A percentile compares a stretch with the other conserved stretches of the same genome.
phyloP scores from a whole-genome alignment of 2,888 invertebrate species.

The Melieria picta region DNA sequence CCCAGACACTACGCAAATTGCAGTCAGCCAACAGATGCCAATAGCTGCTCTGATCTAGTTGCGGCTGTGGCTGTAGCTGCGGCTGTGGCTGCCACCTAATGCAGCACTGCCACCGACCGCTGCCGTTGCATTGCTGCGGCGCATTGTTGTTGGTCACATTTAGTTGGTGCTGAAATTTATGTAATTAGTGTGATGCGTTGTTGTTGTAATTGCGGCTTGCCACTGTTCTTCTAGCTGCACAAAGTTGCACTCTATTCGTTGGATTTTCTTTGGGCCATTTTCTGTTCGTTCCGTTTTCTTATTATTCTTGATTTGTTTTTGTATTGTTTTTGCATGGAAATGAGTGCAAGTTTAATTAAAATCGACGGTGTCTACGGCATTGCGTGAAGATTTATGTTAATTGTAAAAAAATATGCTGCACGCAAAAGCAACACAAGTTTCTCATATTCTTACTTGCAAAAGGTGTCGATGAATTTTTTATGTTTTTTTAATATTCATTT shows the following conservation, averaged over 20 bases:
- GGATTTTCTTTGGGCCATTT: neutral
- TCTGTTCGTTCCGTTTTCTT: neutral
- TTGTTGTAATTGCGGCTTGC: conserved; percentile 1
- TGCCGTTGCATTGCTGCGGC: neutral
- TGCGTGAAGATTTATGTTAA: neutral
- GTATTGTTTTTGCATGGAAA: neutral
- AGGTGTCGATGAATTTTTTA: too few relatives aligned
- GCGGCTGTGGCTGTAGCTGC: neutral
- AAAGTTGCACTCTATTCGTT: neutral
- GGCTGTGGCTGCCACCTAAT: neutral
- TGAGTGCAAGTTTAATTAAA: conserved; percentile 6
- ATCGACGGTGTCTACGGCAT: neutral
- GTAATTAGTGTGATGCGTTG: conserved; percentile 33
- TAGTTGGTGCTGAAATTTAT: conserved; percentile 35
- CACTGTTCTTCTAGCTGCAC: neutral
- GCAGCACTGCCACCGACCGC: neutral
- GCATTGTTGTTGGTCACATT: conserved; percentile 17
- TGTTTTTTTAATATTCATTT: too few relatives aligned
- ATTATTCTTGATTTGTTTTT: neutral
- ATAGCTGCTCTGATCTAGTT: conserved; percentile 6
- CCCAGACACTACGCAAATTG: conserved; percentile 10
- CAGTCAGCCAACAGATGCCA: conserved; percentile 10
- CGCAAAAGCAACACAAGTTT: too few relatives aligned
- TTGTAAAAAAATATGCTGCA: neutral
- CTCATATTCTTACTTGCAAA: too few relatives aligned